Percentiles rank a stretch among this genome's conserved stretches.
Evolutionary conservation across 2,888 invertebrate genomes (phyloP).

Genomic region (Pseudolycoriella hygida): DNA sequence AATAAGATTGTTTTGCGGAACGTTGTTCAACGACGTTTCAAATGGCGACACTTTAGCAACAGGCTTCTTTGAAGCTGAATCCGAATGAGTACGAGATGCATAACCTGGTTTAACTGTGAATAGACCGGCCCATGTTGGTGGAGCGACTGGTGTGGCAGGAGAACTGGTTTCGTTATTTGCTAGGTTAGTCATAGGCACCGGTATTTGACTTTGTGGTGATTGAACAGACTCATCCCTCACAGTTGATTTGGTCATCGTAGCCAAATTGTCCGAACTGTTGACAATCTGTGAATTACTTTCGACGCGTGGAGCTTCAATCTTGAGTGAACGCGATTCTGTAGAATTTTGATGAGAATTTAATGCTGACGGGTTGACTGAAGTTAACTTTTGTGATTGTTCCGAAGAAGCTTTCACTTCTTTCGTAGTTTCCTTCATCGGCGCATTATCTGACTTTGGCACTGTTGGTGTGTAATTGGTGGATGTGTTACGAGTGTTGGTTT

Average conservation of each 20-base stretch:
- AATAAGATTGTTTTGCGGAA: constrained; percentile 18
- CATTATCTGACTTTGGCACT: constrained; percentile 3
- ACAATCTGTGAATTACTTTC: no score
- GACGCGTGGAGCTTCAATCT: no score
- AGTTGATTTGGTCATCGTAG: no score
- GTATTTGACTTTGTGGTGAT: constrained; percentile 5
- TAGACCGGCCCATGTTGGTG: constrained; percentile 24
- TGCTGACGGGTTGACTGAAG: no score
- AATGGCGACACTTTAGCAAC: constrained; percentile 43
- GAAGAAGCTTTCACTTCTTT: no score
- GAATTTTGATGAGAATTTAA: no score
- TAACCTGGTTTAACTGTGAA: neutral
- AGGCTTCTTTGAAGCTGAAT: constrained; percentile 28
- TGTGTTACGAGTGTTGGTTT: neutral
- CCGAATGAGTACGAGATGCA: neutral
- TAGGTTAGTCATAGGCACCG: constrained; percentile 14
- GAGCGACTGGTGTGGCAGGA: constrained; percentile 12
- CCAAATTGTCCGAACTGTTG: no score
- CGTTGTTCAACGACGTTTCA: constrained; percentile 15
- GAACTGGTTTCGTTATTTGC: constrained; percentile 2
- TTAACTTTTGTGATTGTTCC: neutral
- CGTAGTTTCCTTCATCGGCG: no score
- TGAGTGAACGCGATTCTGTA: no score
- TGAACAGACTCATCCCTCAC: neutral
- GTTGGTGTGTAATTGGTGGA: neutral